Evolutionary conservation across 2,113 vertebrate genomes (phyloP), one percentile per base, ranked within the genome.

Genomic region (Pelusios castaneus): DNA sequence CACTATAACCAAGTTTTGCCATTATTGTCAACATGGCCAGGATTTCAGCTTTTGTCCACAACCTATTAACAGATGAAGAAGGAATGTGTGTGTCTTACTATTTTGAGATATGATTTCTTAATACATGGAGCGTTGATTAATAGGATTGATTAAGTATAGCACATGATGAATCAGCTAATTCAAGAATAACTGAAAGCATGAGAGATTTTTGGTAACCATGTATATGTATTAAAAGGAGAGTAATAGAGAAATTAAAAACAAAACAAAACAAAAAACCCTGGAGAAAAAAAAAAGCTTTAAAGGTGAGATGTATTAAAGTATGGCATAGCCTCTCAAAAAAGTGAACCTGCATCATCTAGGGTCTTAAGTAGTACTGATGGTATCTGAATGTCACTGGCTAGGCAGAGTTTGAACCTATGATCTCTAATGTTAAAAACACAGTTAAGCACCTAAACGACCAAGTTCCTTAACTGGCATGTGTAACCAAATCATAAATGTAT

Each of bases 381-480:
- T n/a, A 54, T 80, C 38, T 41, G 56, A 56, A 22, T 9, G 16
- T 14, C 73, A 38, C 19, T 29, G 49, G 45, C 27, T 45, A 13
- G 0, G 0, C 47, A 27, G 31, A 1, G 2, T 85, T 49, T 55
- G 55, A 52, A 67, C 9, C 9, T 5, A 0, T 16, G 14, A 29
- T 34, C 58, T 63, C 31, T 63, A 14, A 13, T 16, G 6, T 63
- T 63, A 63, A 63, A 63, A 63, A 6, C 58, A 63, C 13, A 7
- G 29, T 63, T 29, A 34, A 63, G 14, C 29, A 63, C 29, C 58
- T 17, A 34, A 63, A 31, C 6, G 58, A 63, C 6, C 16, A 63
- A 63, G 31, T 17, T 12, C 10, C 27, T 58, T 29, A 7, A 14
- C 27, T 31, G 55, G 25, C 25, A 56, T 56, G 55, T 56, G 55